Base-by-base conservation (phyloP, 2,113 vertebrate genomes). In the Campylomormyrus numenius region DNA sequence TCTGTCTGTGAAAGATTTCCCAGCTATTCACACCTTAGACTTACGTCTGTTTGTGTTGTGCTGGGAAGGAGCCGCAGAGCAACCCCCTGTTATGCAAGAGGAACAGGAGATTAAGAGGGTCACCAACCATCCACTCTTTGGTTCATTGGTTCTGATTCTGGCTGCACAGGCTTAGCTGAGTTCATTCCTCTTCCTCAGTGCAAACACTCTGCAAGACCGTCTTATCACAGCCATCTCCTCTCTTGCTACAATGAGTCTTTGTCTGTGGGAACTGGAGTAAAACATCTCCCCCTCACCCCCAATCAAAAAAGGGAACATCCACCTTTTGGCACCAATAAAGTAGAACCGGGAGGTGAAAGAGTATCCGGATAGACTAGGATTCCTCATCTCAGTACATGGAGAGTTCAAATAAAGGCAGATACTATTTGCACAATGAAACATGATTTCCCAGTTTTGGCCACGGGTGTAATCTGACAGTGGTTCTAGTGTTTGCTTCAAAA, bases 41-140 rank as follows among this genome's bases (percentile, higher is more conserved):
- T 21, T 91, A 91, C 94, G 91, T 92, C 49, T 91, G 91, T 91
- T 89, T 93, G 91, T 91, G 92, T 91, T 90, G 80, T 48, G 92
- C 90, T 92, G 91, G 91, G 92, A 92, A 95, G 94, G 95, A 95
- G 95, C 92, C 93, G 45, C 17, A 91, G 91, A 92, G 95, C 94
- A 94, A 95, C 95, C 88, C 95, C 92, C 91, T 92, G 93, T 95
- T 95, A 93, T 91, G 83, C 92, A 94, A 94, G 93, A 93, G 93
- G 90, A 91, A 93, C 91, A 92, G 90, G 91, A 92, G 92, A 92
- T 89, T 88, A 90, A 90, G 90, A 91, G 94, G 94, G 94, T 95
- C 94, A 94, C 77, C 90, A 88, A 39, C 66, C 84, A 85, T 90
- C 87, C 91, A 94, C 94, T 92, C 31, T 45, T 11, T 89, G 49